A percentile compares a stretch with the other conserved stretches of the same genome.
Evolutionary conservation across 2,888 invertebrate species (phyloP).

Genomic region (Harpagoxenus sublaevis): DNA sequence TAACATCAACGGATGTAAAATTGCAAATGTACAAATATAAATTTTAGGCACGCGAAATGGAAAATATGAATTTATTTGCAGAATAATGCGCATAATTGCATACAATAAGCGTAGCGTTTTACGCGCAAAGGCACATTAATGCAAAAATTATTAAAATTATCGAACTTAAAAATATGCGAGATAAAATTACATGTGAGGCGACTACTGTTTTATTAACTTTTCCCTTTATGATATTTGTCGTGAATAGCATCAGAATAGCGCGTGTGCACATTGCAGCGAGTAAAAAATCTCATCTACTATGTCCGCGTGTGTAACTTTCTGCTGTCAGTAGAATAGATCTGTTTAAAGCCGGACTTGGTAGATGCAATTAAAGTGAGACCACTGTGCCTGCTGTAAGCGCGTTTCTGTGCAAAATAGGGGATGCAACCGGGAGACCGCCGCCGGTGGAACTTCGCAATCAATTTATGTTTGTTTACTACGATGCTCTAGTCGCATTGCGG

Average conservation of each 20-base stretch:
- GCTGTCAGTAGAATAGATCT: constrained; percentile 26
- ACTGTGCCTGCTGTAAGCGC: not conserved
- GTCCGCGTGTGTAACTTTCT: not conserved
- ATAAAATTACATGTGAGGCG: not conserved
- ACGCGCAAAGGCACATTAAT: not conserved
- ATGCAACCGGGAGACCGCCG: not conserved
- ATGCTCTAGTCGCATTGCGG: not conserved
- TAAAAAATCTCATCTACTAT: not conserved
- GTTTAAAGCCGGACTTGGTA: constrained; percentile 31
- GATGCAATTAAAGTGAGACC: constrained; percentile 29
- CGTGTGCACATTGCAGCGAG: not conserved
- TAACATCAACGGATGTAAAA: not conserved
- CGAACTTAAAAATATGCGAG: not conserved
- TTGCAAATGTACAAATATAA: constrained; percentile 21
- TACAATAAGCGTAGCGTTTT: not conserved
- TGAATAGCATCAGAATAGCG: not conserved
- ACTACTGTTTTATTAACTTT: constrained; percentile 1
- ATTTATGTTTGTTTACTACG: constrained; percentile 41
- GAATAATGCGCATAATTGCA: not conserved
- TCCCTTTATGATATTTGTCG: not conserved
- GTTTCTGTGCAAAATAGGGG: constrained; percentile 5
- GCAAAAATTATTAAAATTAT: constrained; percentile 22
- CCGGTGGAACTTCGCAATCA: constrained; percentile 10
- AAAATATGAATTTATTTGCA: constrained; percentile 26
- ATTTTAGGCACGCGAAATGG: not conserved